phyloP scores from a whole-genome alignment of 1,140 invertebrate species.

The Drosophila ohnishii region DNA sequence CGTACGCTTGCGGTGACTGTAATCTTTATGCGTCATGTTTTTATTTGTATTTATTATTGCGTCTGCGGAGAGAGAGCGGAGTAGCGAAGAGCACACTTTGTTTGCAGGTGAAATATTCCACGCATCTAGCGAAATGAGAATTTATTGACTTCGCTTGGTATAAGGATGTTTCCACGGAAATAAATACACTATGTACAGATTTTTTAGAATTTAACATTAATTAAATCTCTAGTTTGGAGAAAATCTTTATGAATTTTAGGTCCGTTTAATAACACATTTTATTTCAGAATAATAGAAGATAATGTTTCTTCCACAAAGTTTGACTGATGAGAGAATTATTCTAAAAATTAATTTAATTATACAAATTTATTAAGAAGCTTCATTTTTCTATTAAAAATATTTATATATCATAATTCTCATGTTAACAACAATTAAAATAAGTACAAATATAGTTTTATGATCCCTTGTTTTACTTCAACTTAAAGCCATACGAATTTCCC shows the following conservation, averaged over 20 bases:
- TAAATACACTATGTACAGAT: neutral
- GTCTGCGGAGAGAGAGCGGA: constrained; percentile 31
- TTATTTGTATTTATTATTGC: constrained; percentile 81
- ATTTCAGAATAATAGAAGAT: too few relatives aligned
- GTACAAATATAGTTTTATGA: fast-evolving
- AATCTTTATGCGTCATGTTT: constrained; percentile 79
- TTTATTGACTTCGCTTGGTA: constrained; percentile 70
- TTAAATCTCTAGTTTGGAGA: neutral
- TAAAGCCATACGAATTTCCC: neutral
- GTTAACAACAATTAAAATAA: neutral
- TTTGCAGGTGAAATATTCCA: constrained; percentile 73
- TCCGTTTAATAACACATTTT: too few relatives aligned
- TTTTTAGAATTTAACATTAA: neutral
- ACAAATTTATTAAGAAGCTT: too few relatives aligned
- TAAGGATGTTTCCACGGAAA: constrained; percentile 6
- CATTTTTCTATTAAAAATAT: too few relatives aligned
- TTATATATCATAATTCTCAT: too few relatives aligned
- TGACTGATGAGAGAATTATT: too few relatives aligned
- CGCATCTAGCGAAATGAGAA: constrained; percentile 70
- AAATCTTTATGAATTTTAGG: neutral
- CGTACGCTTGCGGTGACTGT: constrained; percentile 53
- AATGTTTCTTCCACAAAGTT: too few relatives aligned
- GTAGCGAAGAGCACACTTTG: constrained; percentile 43
- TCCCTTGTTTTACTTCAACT: neutral
- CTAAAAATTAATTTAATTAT: too few relatives aligned